Conservation (phyloP, 2,888 invertebrate species). For the Ischnus inquisitorius region DNA sequence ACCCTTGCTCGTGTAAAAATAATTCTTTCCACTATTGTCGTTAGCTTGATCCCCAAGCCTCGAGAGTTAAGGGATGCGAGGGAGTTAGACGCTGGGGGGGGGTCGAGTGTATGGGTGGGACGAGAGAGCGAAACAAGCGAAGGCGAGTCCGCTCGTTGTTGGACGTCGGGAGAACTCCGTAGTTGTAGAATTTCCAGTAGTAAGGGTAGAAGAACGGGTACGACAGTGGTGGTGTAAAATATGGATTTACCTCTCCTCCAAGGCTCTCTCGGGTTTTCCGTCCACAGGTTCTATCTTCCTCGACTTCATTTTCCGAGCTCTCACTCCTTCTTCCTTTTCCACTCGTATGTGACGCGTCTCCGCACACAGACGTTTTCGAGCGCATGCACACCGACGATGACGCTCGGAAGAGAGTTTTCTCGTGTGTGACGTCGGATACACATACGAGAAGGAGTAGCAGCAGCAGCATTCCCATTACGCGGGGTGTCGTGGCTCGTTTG, state of each 20-base stretch:
- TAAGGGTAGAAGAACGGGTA: conserved; percentile 53
- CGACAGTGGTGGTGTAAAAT: conserved; percentile 83
- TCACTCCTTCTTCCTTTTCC: conserved; percentile 47
- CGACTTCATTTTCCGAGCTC: conserved; percentile 62
- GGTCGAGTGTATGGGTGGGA: conserved; percentile 52
- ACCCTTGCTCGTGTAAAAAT: neutral
- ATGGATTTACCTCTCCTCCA: conserved; percentile 84
- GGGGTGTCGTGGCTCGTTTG: conserved; percentile 83
- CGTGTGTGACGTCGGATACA: conserved; percentile 77
- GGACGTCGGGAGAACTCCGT: conserved; percentile 61
- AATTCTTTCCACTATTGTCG: conserved; percentile 4
- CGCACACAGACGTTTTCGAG: conserved; percentile 66
- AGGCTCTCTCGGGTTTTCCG: conserved; percentile 79
- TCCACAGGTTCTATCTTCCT: conserved; percentile 75
- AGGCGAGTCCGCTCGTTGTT: conserved; percentile 71
- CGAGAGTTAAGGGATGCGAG: conserved; percentile 56
- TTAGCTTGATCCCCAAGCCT: conserved; percentile 58
- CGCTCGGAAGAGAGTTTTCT: conserved; percentile 69
- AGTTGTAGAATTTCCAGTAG: conserved; percentile 44
- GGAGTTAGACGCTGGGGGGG: conserved; percentile 40
- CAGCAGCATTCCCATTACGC: conserved; percentile 80
- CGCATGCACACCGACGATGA: conserved; percentile 55
- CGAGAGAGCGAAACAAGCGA: conserved; percentile 67
- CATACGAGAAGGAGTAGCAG: conserved; percentile 41
- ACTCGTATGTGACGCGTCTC: conserved; percentile 61